Percentiles rank a stretch among this genome's conserved stretches.
Evolutionary conservation across 2,113 vertebrate genomes (phyloP).

Genomic region (Takifugu bimaculatus): DNA sequence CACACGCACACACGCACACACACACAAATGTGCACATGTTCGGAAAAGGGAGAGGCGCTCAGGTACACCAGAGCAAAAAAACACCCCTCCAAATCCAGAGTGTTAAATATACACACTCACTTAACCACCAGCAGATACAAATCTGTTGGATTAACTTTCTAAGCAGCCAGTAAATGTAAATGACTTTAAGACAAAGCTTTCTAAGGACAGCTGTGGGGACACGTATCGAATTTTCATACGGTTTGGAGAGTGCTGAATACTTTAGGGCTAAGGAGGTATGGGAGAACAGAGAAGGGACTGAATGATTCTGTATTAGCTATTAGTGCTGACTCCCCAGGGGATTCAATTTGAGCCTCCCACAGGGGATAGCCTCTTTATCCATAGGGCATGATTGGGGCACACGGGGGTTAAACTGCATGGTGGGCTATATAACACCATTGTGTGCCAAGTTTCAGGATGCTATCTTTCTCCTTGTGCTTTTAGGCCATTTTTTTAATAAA

Average conservation of each 20-base stretch:
- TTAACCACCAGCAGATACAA: conserved; percentile 25
- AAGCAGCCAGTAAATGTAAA: conserved; percentile 38
- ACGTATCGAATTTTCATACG: conserved; percentile 55
- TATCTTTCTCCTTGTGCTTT: conserved; percentile 40
- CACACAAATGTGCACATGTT: conserved; percentile 23
- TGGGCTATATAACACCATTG: conserved; percentile 56
- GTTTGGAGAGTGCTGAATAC: conserved; percentile 43
- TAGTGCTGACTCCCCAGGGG: conserved; percentile 49
- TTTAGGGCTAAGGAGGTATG: conserved; percentile 39
- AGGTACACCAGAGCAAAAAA: conserved; percentile 35
- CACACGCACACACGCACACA: conserved; percentile 33
- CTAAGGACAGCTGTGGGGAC: conserved; percentile 14
- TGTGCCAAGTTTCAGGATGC: conserved; percentile 52
- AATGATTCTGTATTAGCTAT: conserved; percentile 60
- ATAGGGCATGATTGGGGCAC: conserved; percentile 56
- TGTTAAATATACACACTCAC: conserved; percentile 24
- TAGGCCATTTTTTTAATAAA: conserved; percentile 42
- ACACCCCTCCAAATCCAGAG: conserved; percentile 8
- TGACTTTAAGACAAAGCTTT: conserved; percentile 32
- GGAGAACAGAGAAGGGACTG: conserved; percentile 39
- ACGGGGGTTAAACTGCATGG: conserved; percentile 62
- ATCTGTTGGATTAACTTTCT: conserved; percentile 29
- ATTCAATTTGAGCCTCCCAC: conserved; percentile 62
- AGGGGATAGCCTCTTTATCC: conserved; percentile 59
- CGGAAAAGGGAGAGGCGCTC: conserved; percentile 23